Evolutionary conservation across 2,113 vertebrate species (phyloP), one percentile per base, ranked within the genome.

Genomic region (Aldabrachelys gigantea): DNA sequence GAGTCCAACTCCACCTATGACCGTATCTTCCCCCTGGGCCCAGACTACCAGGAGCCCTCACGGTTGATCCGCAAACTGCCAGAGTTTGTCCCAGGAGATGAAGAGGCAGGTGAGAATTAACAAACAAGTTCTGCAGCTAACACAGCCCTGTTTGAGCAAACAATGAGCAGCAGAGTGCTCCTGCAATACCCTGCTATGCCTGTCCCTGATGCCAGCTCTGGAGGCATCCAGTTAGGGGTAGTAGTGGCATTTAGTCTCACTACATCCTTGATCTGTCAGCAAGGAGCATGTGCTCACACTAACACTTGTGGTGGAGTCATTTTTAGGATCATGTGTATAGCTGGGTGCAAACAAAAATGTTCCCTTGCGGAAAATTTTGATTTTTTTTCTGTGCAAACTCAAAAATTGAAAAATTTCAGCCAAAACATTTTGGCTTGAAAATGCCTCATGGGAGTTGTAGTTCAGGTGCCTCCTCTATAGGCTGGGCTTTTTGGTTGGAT

Each of bases 1-100:
- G 99, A 98, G 87, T 98, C 99, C 96, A 99, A 98, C 96, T 99
- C 99, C 78, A 99, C 99, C 24, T 99, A 99, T 0, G 99, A 99
- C 93, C 98, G 99, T 94, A 99, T 99, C 96, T 99, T 99, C 90
- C 99, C 99, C 6, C 98, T 99, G 85, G 99, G 99, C 29, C 98
- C 99, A 0, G 99, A 99, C 97, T 99, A 99, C 98, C 99, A 99
- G 98, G 99, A 99, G 97, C 99, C 99, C 2, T 99, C 99, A 0
- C 98, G 98, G 82, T 98, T 99, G 80, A 99, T 99, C 92, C 97
- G 99, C 65, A 99, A 99, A 85, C 98, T 99, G 53, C 99, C 99
- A 0, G 99, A 99, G 96, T 99, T 99, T 87, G 97, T 98, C 14
- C 96, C 98, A 0, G 99, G 98, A 41, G 98, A 98, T 3, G 99